Percentiles rank a stretch among this genome's conserved stretches.
These are phyloP conservation scores for Spinus olivaceus DNA, from an alignment of 2,797 vertebrate species.

Conservation along the genomic window DNA sequence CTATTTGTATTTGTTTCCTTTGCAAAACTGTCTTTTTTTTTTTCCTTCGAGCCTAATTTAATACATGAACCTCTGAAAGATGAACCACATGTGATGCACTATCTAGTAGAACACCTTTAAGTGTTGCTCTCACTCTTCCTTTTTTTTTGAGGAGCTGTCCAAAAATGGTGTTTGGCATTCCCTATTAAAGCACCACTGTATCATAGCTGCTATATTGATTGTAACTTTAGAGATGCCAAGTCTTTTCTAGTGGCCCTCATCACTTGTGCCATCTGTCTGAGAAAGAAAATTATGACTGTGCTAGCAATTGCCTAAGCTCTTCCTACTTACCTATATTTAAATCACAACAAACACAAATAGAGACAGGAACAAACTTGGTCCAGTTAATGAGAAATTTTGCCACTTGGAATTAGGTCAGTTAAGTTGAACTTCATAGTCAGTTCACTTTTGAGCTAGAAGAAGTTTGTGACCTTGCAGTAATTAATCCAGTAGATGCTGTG, in stretches of 20 bases:
- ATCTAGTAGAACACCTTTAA: background rate
- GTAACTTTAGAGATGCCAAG: background rate
- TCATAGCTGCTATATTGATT: background rate
- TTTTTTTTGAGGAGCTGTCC: background rate
- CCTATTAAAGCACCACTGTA: background rate
- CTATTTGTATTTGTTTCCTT: background rate
- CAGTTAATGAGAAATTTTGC: background rate
- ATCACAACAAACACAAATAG: background rate
- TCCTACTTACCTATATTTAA: background rate
- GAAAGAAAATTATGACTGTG: background rate
- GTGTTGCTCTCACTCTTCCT: background rate
- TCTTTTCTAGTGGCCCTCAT: background rate
- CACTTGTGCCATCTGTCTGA: background rate
- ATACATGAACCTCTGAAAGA: background rate
- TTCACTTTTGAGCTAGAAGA: background rate
- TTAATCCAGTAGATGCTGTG: background rate
- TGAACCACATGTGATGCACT: accelerated
- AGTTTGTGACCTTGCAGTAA: background rate
- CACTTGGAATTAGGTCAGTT: background rate
- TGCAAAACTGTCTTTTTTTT: background rate
- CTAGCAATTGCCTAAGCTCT: background rate
- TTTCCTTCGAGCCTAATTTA: background rate
- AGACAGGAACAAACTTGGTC: background rate
- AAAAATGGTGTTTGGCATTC: background rate
- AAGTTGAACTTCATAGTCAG: background rate